A percentile compares a stretch with the other conserved stretches of the same genome.
phyloP scores from a whole-genome alignment of 2,113 vertebrate genomes.

The Cairina moschata region DNA sequence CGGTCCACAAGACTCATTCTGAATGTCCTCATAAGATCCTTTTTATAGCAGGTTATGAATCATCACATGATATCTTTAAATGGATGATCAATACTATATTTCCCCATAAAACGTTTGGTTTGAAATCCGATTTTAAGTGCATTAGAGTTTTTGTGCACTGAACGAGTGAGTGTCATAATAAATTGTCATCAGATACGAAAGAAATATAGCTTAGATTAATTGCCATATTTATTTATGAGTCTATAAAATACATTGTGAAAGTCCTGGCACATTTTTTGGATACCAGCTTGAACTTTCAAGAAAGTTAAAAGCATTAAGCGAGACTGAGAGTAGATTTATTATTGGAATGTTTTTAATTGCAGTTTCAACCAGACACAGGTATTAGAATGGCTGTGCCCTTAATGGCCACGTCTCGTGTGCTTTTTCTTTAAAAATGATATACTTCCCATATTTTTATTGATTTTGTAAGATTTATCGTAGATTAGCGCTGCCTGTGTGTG shows the following conservation, averaged over 20 bases:
- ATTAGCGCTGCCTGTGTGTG: slow-evolving; percentile 64
- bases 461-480: slow-evolving; percentile 76
- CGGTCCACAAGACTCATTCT: slow-evolving; percentile 45
- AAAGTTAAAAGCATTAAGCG: slow-evolving; percentile 86
- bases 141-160: slow-evolving; percentile 81
- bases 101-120: slow-evolving; percentile 86
- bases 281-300: slow-evolving; percentile 81
- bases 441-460: slow-evolving; percentile 81
- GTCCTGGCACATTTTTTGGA: slow-evolving; percentile 85
- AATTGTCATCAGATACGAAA: slow-evolving; percentile 83
- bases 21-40: slow-evolving; percentile 68
- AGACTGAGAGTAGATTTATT: slow-evolving; percentile 81
- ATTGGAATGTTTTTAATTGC: slow-evolving; percentile 82
- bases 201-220: slow-evolving; percentile 83
- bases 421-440: slow-evolving; percentile 80
- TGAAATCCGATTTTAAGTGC: slow-evolving; percentile 88
- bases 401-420: slow-evolving; percentile 73
- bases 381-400: slow-evolving; percentile 75
- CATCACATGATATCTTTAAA: slow-evolving; percentile 80
- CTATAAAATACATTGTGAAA: slow-evolving; percentile 82
- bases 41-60: slow-evolving; percentile 80
- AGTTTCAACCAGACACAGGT: slow-evolving; percentile 76
- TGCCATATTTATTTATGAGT: slow-evolving; percentile 85
- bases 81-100: slow-evolving; percentile 88
- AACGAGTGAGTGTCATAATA: slow-evolving; percentile 78